Percentiles rank a stretch among this genome's conserved stretches.
Conservation (phyloP, 2,888 invertebrate genomes). For the Spisula solida region DNA sequence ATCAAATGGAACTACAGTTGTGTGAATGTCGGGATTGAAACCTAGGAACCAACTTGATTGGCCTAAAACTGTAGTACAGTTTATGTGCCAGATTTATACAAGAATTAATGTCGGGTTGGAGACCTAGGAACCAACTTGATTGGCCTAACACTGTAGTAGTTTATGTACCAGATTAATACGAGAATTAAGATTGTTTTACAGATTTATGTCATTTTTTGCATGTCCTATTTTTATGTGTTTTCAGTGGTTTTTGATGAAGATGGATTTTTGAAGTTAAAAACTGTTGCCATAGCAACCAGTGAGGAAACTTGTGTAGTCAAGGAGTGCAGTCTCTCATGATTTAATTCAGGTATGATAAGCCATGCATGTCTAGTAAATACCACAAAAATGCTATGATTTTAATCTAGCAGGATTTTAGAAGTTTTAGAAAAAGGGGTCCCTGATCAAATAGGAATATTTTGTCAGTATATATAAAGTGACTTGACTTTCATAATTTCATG, state of each 20-base stretch:
- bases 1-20: no score
- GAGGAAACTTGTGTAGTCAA: neutral
- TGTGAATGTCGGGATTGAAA: no score
- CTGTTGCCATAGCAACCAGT: conserved; percentile 18
- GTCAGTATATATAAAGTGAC: no score
- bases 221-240: neutral
- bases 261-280: neutral
- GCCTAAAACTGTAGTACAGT: neutral
- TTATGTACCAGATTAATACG: neutral
- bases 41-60: no score
- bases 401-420: neutral
- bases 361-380: no score
- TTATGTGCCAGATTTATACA: neutral
- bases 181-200: neutral
- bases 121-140: no score
- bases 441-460: no score
- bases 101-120: neutral
- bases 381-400: neutral
- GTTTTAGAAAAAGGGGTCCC: neutral
- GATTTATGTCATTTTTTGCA: neutral
- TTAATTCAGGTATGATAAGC: neutral
- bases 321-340: neutral
- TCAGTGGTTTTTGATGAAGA: neutral
- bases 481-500: neutral
- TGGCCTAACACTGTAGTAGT: neutral